Conservation (phyloP, 2,113 vertebrate genomes). For the Rhynchomys soricoides region DNA sequence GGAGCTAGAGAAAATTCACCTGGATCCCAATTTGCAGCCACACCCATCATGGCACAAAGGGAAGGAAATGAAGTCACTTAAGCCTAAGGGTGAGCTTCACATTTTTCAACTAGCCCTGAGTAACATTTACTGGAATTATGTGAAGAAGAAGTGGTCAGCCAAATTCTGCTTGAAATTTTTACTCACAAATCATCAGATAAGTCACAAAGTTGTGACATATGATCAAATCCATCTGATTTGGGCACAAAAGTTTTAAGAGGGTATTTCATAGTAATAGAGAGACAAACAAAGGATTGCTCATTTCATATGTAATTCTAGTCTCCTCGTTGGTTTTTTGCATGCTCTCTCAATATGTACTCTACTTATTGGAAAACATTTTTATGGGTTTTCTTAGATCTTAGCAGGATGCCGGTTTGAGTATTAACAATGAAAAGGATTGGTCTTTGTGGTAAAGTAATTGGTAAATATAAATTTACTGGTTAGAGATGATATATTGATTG, state of each 20-base stretch:
- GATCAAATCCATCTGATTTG: constrained; percentile 2
- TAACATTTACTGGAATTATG: neutral
- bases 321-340: neutral
- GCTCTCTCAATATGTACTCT: neutral
- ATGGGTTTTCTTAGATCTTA: neutral
- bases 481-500: constrained; percentile 37
- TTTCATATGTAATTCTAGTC: neutral
- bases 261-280: neutral
- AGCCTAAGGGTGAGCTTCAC: neutral
- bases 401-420: constrained; percentile 44
- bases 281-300: constrained; percentile 18
- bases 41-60: neutral
- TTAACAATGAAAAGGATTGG: constrained; percentile 23
- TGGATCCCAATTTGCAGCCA: neutral
- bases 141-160: neutral
- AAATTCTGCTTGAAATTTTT: neutral
- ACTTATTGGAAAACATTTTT: neutral
- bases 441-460: constrained; percentile 8
- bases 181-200: neutral
- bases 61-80: neutral
- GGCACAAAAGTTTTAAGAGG: neutral
- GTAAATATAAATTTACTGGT: constrained; percentile 42
- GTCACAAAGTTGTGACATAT: neutral
- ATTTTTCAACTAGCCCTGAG: neutral
- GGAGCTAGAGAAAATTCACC: neutral